Evolutionary conservation across 1,140 invertebrate species (phyloP), one percentile per base, ranked within the genome.

Genomic region (Drosophila pruinosa): DNA sequence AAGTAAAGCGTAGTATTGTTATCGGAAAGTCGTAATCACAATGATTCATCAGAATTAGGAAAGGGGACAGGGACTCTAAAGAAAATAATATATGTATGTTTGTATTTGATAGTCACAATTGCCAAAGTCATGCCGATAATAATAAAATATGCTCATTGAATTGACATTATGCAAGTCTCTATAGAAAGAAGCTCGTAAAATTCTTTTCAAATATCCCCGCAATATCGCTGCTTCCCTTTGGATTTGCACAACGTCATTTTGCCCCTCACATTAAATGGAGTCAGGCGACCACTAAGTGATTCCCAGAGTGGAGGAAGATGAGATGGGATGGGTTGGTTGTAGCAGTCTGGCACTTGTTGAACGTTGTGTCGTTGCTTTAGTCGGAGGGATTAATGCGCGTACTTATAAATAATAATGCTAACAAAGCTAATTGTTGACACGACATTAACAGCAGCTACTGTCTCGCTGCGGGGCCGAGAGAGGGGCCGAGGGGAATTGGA

Each of bases 371-470:
- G 34, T 24, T 47, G 26, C 17, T 58, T 48, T 34, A 52, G 58
- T 47, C 17, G 67, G 24, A 26, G 47, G 79, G 53, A 78, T 75
- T 75, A 82, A 19, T 57, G 69, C 19, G 31, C 22, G 75, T 31
- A 53, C 62, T 78, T 59, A 43, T 75, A 78, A 67, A 78, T 82
- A 64, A 78, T 65, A 74, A 34, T 7, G 64, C 71, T 56, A 71
- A 64, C 68, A 68, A 39, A 72, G 68, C 72, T 76, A 83, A 83
- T 78, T 83, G 79, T 75, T 83, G 75, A 83, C 75, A 83, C 17
- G 71, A 75, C 71, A 83, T 78, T 78, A 83, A 62, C 67, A 12
- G 38, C 24, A 36, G 31, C 1, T 28, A 39, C 38, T 17, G 15
- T 17, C 38, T n/a, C 34, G 14, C 34, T 10, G 8, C 3, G 41